Conservation (phyloP, 2,797 vertebrate genomes). For the Champsocephalus gunnari region DNA sequence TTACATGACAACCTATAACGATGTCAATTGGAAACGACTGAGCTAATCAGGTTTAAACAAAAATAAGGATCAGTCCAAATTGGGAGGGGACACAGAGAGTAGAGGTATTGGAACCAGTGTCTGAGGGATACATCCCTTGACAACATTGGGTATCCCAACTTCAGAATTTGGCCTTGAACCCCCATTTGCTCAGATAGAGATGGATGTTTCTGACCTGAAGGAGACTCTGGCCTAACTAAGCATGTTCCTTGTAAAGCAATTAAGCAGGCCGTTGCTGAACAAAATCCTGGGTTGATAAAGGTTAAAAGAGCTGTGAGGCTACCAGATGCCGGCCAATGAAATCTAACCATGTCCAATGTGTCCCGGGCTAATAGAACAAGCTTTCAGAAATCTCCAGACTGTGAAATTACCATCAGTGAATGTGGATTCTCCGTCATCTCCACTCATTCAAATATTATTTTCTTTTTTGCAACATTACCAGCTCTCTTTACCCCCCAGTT, state of each 20-base stretch:
- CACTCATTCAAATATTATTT: conserved; percentile 47
- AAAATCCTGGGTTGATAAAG: conserved; percentile 32
- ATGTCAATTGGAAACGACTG: too few relatives aligned
- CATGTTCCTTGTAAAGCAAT: conserved; percentile 8
- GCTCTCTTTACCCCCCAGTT: background rate
- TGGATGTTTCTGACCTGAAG: background rate
- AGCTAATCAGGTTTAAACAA: too few relatives aligned
- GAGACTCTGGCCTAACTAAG: background rate
- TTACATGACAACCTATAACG: too few relatives aligned
- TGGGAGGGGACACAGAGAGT: too few relatives aligned
- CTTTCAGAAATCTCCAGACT: conserved; percentile 54
- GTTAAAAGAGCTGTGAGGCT: conserved; percentile 35
- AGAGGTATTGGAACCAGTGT: background rate
- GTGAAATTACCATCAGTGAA: conserved; percentile 65
- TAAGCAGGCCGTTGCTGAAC: background rate
- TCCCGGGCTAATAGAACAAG: conserved; percentile 60
- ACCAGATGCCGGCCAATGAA: conserved; percentile 46
- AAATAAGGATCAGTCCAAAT: too few relatives aligned
- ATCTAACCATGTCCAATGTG: conserved; percentile 46
- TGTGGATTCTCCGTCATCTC: conserved; percentile 50
- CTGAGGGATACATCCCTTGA: background rate
- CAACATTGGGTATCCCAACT: background rate
- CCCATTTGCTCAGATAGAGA: background rate
- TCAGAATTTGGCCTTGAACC: background rate
- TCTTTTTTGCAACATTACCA: conserved; percentile 22